Evolutionary conservation across 2,113 vertebrate genomes (phyloP).

Genomic region (Phylloscopus trochilus): DNA sequence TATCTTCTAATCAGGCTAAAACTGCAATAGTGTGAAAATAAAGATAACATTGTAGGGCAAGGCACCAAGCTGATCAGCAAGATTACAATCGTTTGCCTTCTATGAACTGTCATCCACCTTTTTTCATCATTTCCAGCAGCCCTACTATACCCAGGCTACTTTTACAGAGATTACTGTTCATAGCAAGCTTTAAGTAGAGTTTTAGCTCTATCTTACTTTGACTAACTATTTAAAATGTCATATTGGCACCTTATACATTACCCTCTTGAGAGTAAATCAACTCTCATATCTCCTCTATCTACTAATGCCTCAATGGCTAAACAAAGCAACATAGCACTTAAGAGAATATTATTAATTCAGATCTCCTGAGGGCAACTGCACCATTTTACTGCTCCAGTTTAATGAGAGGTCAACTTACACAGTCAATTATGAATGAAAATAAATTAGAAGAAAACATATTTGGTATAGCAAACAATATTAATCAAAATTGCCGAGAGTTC

Average conservation of each 20-base stretch:
- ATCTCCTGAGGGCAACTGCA: slow-evolving; percentile 10
- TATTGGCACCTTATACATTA: neutral
- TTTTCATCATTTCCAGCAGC: neutral
- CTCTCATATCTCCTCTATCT: neutral
- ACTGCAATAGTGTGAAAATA: neutral
- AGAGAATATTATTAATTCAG: slow-evolving; percentile 33
- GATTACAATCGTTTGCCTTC: neutral
- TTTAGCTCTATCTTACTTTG: neutral
- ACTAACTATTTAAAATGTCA: neutral
- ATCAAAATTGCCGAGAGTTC: neutral
- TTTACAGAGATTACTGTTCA: neutral
- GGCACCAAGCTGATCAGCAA: neutral
- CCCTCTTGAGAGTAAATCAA: neutral
- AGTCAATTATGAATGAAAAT: slow-evolving; percentile 9
- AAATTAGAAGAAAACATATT: neutral
- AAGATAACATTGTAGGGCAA: neutral
- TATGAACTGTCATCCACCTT: neutral
- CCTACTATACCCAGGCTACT: neutral
- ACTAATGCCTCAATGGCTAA: neutral
- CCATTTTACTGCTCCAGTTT: slow-evolving; percentile 34
- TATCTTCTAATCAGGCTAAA: neutral
- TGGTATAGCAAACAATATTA: neutral
- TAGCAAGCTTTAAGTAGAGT: neutral
- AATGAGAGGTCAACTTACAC: neutral
- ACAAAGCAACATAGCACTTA: slow-evolving; percentile 11